Conservation (phyloP, 2,888 invertebrate genomes). For the Strigamia transsilvanica region DNA sequence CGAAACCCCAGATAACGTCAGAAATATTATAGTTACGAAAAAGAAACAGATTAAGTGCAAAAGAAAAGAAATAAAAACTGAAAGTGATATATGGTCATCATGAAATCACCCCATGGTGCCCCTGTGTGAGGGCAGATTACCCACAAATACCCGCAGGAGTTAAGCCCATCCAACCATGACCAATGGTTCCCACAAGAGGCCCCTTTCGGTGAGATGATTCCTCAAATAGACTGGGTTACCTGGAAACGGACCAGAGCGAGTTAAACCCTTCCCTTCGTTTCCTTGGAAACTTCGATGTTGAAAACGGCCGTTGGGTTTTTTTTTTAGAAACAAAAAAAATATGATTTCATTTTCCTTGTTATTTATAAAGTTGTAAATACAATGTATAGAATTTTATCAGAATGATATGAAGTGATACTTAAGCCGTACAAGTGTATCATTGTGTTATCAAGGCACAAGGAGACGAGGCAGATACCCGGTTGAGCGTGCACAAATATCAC, state of each 20-base stretch:
- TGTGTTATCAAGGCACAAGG: constrained; percentile 49
- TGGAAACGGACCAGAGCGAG: not conserved
- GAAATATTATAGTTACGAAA: not conserved
- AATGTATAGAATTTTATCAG: not conserved
- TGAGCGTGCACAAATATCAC: constrained; percentile 46
- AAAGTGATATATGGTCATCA: constrained; percentile 35
- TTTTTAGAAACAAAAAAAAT: not conserved
- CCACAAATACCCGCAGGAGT: constrained; percentile 40
- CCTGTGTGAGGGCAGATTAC: constrained; percentile 26
- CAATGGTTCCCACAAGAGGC: constrained; percentile 41
- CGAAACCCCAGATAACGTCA: not conserved
- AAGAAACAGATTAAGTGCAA: not conserved
- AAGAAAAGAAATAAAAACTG: not conserved
- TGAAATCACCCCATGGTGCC: not conserved
- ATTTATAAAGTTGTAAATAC: not conserved
- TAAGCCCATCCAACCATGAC: not conserved
- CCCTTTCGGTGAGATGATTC: constrained; percentile 35
- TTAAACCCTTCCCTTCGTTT: constrained; percentile 5
- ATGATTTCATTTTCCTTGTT: not conserved
- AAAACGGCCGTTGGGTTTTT: not conserved
- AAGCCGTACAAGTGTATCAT: constrained; percentile 33
- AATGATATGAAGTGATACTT: constrained; percentile 11
- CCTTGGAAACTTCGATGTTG: not conserved
- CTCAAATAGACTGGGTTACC: constrained; percentile 41
- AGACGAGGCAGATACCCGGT: constrained; percentile 35